Percentiles rank a stretch among this genome's conserved stretches.
Conservation (phyloP, 2,113 vertebrate genomes). For the Grammatotria lemairii region DNA sequence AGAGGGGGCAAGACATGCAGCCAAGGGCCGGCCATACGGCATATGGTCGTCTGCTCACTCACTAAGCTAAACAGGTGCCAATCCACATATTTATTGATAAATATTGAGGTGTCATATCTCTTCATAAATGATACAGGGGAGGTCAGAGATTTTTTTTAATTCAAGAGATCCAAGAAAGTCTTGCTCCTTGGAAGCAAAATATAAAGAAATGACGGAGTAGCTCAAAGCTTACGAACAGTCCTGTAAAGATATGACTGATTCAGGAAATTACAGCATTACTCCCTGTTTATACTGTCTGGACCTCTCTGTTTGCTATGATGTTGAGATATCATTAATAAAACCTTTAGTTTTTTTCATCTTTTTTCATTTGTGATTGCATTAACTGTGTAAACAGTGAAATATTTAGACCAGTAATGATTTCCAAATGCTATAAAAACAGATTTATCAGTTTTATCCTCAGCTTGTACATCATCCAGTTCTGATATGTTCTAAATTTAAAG, state of each 20-base stretch:
- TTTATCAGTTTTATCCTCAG: not conserved
- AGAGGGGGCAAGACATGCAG: not conserved
- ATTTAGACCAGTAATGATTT: not conserved
- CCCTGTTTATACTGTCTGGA: not conserved
- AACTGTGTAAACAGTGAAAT: not conserved
- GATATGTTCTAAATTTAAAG: not conserved
- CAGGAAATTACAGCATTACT: not conserved
- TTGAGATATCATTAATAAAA: not conserved
- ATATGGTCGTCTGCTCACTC: not conserved
- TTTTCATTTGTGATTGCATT: not conserved
- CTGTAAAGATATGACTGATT: not conserved
- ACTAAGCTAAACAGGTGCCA: not conserved
- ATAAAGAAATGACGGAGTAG: not conserved
- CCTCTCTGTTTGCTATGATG: not conserved
- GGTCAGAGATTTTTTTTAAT: not conserved
- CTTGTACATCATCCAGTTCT: not conserved
- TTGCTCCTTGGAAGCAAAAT: not conserved
- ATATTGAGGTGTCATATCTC: not conserved
- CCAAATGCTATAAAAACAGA: not conserved
- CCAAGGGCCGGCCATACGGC: not conserved
- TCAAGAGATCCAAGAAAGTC: not conserved
- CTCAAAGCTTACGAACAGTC: not conserved
- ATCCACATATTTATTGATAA: not conserved
- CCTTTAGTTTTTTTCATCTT: not conserved
- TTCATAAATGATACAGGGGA: not conserved